A percentile compares a stretch with the other conserved stretches of the same genome.
phyloP scores from a whole-genome alignment of 2,797 vertebrate species.

The Phoxinus dragarum region DNA sequence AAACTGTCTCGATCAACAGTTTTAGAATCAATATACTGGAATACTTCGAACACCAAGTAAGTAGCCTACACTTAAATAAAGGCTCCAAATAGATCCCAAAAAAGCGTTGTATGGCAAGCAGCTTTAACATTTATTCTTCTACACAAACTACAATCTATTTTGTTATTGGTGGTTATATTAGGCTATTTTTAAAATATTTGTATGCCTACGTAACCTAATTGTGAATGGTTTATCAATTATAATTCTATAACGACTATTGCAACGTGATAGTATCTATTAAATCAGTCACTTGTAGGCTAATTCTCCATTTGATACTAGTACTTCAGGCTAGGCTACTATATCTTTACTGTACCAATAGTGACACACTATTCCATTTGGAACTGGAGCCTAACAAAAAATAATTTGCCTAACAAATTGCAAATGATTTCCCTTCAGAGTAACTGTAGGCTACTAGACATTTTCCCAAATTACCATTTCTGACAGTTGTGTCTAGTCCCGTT shows the following conservation, averaged over 20 bases:
- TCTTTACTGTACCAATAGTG: neutral
- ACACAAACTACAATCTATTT: neutral
- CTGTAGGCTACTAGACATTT: neutral
- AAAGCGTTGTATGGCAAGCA: neutral
- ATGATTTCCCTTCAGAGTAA: neutral
- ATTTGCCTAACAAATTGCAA: neutral
- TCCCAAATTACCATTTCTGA: neutral
- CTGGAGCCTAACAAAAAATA: neutral
- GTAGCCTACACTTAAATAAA: constrained; percentile 46
- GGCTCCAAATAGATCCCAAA: neutral
- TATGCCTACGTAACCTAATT: neutral
- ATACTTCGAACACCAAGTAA: constrained; percentile 79
- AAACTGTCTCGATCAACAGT: constrained; percentile 66
- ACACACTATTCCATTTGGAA: neutral
- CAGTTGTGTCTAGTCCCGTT: neutral
- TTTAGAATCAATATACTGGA: constrained; percentile 81
- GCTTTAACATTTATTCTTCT: neutral
- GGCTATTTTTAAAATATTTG: too few species aligned
- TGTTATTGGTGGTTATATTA: neutral
- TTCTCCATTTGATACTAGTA: neutral
- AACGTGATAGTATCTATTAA: neutral
- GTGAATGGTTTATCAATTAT: neutral
- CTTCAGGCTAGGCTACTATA: neutral
- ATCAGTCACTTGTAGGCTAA: neutral
- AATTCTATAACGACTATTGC: neutral